Evolutionary conservation across 2,888 invertebrate genomes (phyloP), one percentile per base, ranked within the genome.

Genomic region (Oligia strigilis): DNA sequence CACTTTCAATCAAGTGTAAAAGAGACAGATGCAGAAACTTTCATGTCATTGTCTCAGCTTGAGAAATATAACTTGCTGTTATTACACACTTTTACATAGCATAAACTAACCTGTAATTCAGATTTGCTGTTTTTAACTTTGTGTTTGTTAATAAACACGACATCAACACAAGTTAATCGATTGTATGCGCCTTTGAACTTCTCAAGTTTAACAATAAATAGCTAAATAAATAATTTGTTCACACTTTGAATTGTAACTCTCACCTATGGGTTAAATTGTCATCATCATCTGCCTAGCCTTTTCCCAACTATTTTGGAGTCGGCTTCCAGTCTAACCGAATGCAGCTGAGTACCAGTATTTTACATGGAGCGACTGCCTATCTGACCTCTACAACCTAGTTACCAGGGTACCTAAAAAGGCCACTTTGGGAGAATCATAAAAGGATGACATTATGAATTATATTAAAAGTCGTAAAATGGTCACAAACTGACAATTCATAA

Each of bases 41-140:
- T 49, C 11, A 46, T 67, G n/a, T 23, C 70, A 40, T 40, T 40
- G 40, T 40, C 36, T 49, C 19, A 36, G 64, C 23, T n/a, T 64
- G 29, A 52, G 55, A 66, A 36, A 66, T 69, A 52, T 17, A 66
- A 85, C 58, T 72, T 74, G 40, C 60, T 43, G 11, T 58, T 36
- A 65, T 69, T 40, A 70, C 43, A 73, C 52, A 73, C n/a, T 79
- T 83, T 71, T 58, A 72, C 73, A 67, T 49, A 70, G n/a, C 77
- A 80, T 78, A 81, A 17, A 55, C 65, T 80, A 82, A 73, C 60
- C 67, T 46, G 46, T 86, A 60, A 69, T 71, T 85, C 84, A 88
- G 67, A 87, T 81, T 78, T 74, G 49, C 23, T 69, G n/a, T 9
- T 46, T 78, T 52, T 23, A 29, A 58, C 2, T 67, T 52, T 9